phyloP scores from a whole-genome alignment of 2,113 vertebrate genomes.

The Podocnemis expansa region DNA sequence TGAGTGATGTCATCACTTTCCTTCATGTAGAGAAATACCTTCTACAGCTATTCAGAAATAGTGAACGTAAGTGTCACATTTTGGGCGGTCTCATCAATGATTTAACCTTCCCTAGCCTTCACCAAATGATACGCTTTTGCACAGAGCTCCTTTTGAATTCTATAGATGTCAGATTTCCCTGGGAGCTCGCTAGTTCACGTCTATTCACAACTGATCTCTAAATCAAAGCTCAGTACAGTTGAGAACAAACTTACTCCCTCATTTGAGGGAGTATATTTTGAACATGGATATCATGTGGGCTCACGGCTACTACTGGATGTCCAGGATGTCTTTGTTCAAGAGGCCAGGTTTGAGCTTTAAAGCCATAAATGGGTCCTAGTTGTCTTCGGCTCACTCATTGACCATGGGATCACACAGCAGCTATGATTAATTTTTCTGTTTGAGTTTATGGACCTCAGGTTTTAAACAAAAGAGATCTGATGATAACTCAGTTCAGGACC shows the following conservation, averaged over 20 bases:
- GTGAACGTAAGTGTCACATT: neutral
- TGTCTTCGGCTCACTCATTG: neutral
- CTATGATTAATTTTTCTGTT: neutral
- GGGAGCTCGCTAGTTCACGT: neutral
- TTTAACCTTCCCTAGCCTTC: neutral
- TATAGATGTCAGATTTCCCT: neutral
- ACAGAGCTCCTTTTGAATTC: neutral
- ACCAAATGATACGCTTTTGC: neutral
- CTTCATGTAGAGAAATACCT: neutral
- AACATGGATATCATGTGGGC: neutral
- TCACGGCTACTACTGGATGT: neutral
- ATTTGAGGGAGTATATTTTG: neutral
- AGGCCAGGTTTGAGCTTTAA: neutral
- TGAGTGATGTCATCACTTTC: neutral
- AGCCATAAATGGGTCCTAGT: neutral
- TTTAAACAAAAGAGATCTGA: neutral
- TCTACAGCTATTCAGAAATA: neutral
- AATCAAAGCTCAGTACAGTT: fast-evolving
- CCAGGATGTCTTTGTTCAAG: fast-evolving
- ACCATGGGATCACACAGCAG: fast-evolving
- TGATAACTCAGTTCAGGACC: neutral
- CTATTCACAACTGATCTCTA: neutral
- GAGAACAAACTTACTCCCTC: neutral
- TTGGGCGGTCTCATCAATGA: neutral
- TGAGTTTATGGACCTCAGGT: neutral